A percentile compares a stretch with the other conserved stretches of the same genome.
Conservation (phyloP, 2,888 invertebrate species). For the Pollenia amentaria region DNA sequence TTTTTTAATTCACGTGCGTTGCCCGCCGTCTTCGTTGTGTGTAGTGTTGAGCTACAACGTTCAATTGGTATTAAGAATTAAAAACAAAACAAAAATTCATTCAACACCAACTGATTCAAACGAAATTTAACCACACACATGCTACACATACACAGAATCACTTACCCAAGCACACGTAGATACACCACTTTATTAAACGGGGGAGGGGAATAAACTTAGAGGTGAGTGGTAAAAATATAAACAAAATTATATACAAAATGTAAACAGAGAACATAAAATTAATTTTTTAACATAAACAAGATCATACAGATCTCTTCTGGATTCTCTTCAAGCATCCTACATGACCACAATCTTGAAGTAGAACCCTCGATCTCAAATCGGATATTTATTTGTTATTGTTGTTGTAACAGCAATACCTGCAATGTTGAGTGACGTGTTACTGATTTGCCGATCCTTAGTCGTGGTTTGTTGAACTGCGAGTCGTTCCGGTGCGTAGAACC, state of each 20-base stretch:
- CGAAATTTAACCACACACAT: slow-evolving; percentile 51
- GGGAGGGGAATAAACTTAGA: slow-evolving; percentile 1
- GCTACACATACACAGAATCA: slow-evolving; percentile 23
- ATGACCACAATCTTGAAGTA: slow-evolving; percentile 15
- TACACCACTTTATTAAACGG: slow-evolving; percentile 1
- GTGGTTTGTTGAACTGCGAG: too few species aligned
- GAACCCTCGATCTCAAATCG: not conserved
- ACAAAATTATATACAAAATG: slow-evolving; percentile 52
- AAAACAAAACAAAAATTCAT: slow-evolving; percentile 64
- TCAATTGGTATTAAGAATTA: slow-evolving; percentile 72
- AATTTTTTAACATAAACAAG: slow-evolving; percentile 33
- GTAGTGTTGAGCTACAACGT: slow-evolving; percentile 71
- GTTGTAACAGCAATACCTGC: too few species aligned
- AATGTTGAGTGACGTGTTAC: too few species aligned
- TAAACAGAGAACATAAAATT: slow-evolving; percentile 67
- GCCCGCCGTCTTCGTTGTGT: slow-evolving; percentile 45
- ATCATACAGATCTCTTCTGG: slow-evolving; percentile 28
- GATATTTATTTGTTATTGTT: too few species aligned
- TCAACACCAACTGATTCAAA: slow-evolving; percentile 57
- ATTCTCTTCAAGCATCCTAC: slow-evolving; percentile 29
- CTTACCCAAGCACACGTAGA: slow-evolving; percentile 8
- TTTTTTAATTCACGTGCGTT: slow-evolving; percentile 25
- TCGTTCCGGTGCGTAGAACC: too few species aligned
- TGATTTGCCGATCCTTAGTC: too few species aligned
- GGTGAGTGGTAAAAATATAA: slow-evolving; percentile 1